Percentiles rank a stretch among this genome's conserved stretches.
Conservation (phyloP, 1,140 invertebrate species). For the Drosophila orena region DNA sequence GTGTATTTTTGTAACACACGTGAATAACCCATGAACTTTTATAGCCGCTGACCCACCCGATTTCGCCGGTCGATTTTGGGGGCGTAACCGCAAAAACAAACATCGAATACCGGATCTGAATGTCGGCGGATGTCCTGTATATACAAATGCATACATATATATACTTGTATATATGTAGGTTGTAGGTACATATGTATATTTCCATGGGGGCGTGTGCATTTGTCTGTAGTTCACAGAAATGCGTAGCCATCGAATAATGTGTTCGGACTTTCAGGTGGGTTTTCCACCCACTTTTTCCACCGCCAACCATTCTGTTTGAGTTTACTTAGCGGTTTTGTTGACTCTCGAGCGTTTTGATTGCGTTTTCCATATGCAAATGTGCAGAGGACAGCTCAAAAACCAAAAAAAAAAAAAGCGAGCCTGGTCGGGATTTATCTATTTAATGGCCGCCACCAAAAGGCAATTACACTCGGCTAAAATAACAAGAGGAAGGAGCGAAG, state of each 20-base stretch:
- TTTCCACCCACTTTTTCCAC: slow-evolving; percentile 5
- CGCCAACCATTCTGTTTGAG: slow-evolving; percentile 41
- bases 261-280: slow-evolving; percentile 39
- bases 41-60: slow-evolving; percentile 38
- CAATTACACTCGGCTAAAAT: slow-evolving; percentile 46
- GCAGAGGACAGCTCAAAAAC: slow-evolving; percentile 9
- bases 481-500: background rate
- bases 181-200: background rate
- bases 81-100: slow-evolving; percentile 48
- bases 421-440: slow-evolving; percentile 23
- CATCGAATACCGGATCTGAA: slow-evolving; percentile 41
- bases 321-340: slow-evolving; percentile 63
- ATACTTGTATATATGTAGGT: background rate
- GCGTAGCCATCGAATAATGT: slow-evolving; percentile 47
- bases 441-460: slow-evolving; percentile 34
- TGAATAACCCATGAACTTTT: background rate
- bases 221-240: slow-evolving; percentile 40
- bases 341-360: slow-evolving; percentile 58
- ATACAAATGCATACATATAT: background rate
- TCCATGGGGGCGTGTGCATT: slow-evolving; percentile 36
- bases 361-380: slow-evolving; percentile 63
- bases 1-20: background rate
- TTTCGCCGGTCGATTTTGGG: slow-evolving; percentile 30
- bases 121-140: slow-evolving; percentile 21
- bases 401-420: background rate